Evolutionary conservation across 2,113 vertebrate genomes (phyloP).

Genomic region (Poeciliopsis occidentalis): DNA sequence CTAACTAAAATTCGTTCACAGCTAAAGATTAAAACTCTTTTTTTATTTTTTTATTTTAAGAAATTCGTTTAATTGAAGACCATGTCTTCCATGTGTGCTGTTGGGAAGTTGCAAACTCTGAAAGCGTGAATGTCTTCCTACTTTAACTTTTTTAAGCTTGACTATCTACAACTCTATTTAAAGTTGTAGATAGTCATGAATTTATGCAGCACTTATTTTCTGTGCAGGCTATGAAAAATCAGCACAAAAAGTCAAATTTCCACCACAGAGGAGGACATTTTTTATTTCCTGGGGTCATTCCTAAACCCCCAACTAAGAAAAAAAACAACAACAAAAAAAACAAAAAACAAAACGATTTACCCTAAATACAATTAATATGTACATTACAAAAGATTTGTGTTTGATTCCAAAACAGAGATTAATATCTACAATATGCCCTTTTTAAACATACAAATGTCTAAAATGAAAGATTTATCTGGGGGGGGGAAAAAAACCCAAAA

Average conservation of each 20-base stretch:
- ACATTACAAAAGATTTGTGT: neutral
- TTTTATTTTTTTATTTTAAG: no score
- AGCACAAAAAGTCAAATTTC: accelerated
- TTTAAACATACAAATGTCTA: neutral
- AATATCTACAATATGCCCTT: neutral
- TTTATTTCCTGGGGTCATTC: neutral
- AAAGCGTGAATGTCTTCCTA: neutral
- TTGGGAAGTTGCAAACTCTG: neutral
- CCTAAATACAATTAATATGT: neutral
- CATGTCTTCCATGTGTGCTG: neutral
- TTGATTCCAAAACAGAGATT: neutral
- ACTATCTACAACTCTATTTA: conserved; percentile 30
- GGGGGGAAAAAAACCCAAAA: neutral
- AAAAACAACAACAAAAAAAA: no score
- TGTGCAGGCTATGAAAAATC: neutral
- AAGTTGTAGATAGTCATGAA: conserved; percentile 33
- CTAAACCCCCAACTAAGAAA: neutral
- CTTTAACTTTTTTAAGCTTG: conserved; percentile 6
- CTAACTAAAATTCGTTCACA: neutral
- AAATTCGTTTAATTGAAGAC: neutral
- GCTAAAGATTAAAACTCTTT: neutral
- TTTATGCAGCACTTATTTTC: neutral
- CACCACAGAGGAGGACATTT: neutral
- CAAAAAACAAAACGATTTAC: neutral
- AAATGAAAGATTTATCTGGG: neutral